Evolutionary conservation across 2,888 invertebrate genomes (phyloP), one percentile per base, ranked within the genome.

Genomic region (Temnothorax ravouxi): DNA sequence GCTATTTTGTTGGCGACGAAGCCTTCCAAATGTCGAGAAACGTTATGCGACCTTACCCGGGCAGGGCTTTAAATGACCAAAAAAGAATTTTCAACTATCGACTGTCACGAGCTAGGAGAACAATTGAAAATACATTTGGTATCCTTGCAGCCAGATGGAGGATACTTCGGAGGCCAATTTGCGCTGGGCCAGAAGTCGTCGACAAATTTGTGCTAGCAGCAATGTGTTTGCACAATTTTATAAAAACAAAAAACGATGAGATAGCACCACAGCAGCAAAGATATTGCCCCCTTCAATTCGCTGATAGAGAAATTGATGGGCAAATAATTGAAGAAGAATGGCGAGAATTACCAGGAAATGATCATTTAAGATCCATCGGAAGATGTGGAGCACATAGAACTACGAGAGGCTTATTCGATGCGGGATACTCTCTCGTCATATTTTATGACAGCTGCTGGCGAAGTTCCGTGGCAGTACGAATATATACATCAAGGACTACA

Each of bases 391-490:
- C 47, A 67, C 29, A 67, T 50, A 6, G 29, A 67, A 2, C 25
- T 67, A 50, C 67, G 18, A 67, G 29, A 67, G 67, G 29, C 67
- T 21, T 77, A 82, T 29, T 9, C 15, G 13, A 61, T 77, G 62
- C 59, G 54, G 2, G 41, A 66, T 52, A 66, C 64, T 62, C 15
- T 54, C 44, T 54, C 44, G 21, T 82, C 67, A 54, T 83, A 83
- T 9, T 84, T 82, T 34, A 62, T 84, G 50, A 84, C 84, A 67
- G n/a, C 71, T 15, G 47, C 83, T 83, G 84, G 84, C 38, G 50
- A 84, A 82, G 56, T 84, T 44, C 83, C 80, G 18, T 84, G 84
- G 84, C 80, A 84, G 21, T 56, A 84, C 54, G 71, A 67, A 69
- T 84, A 82, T 50, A 59, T 69, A 67, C 34, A 29, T 59, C 77